phyloP scores from a whole-genome alignment of 92 coral and sea anemone species.

The Phenganax stokvisi region DNA sequence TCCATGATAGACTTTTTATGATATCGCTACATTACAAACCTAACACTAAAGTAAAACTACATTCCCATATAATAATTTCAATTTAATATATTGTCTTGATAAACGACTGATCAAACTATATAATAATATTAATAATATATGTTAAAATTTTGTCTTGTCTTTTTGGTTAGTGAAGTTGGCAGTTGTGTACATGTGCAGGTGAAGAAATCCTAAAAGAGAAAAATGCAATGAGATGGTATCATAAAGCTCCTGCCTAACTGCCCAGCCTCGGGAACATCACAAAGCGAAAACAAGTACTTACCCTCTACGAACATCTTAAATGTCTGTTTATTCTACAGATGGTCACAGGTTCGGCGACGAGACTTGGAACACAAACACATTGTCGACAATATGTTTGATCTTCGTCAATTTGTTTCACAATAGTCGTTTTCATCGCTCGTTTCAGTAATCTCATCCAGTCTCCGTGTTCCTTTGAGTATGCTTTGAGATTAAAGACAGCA shows the following conservation, averaged over 20 bases:
- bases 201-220: neutral
- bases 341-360: conserved; percentile 67
- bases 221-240: neutral
- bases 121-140: conserved; percentile 13
- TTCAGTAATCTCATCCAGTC: conserved; percentile 11
- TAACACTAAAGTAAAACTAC: too few species aligned
- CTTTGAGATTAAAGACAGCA: conserved; percentile 30
- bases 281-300: conserved; percentile 28
- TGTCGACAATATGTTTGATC: conserved; percentile 83
- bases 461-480: conserved; percentile 19
- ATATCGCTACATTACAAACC: too few species aligned
- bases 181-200: conserved; percentile 3
- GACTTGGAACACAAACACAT: conserved; percentile 81
- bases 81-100: conserved; percentile 5
- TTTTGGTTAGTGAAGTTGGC: conserved; percentile 1
- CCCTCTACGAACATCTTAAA: conserved; percentile 43
- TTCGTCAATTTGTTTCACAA: conserved; percentile 82
- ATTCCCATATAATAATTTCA: conserved; percentile 1
- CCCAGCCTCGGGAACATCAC: neutral
- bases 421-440: conserved; percentile 41
- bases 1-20: too few species aligned
- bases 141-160: neutral
- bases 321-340: conserved; percentile 84
- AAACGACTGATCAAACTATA: neutral
- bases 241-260: neutral